Evolutionary conservation across 2,113 vertebrate species (phyloP).

Genomic region (Corythornis cristatus): DNA sequence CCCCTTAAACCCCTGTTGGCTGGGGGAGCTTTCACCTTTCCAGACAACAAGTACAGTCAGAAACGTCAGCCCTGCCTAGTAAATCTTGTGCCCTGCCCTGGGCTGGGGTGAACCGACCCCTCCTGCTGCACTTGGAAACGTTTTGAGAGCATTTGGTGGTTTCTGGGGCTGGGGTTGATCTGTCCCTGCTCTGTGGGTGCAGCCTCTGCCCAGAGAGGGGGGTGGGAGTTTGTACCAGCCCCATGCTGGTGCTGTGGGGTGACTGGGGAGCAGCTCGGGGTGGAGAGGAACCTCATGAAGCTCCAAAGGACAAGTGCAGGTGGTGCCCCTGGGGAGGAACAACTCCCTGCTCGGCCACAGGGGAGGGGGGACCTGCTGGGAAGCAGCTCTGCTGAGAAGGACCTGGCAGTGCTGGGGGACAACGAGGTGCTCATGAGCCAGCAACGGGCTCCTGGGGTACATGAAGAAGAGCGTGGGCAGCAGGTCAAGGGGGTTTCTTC

Average conservation of each 20-base stretch:
- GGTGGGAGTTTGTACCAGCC: no score
- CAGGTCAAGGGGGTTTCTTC: not conserved
- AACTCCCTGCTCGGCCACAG: not conserved
- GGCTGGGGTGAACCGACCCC: not conserved
- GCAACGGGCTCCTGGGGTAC: not conserved
- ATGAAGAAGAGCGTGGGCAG: not conserved
- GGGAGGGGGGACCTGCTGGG: not conserved
- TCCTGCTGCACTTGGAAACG: not conserved
- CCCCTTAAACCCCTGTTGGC: not conserved
- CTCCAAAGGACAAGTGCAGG: not conserved
- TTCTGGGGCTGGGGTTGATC: not conserved
- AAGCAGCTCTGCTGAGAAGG: not conserved
- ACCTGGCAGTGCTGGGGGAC: not conserved
- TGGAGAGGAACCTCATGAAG: not conserved
- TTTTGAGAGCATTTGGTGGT: fast-evolving
- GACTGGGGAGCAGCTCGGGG: fast-evolving
- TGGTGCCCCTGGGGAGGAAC: not conserved
- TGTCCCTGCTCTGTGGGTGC: not conserved
- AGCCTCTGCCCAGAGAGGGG: not conserved
- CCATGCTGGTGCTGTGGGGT: fast-evolving
- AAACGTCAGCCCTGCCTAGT: not conserved
- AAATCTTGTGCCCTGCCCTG: fast-evolving
- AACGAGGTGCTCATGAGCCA: not conserved
- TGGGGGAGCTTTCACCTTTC: not conserved
- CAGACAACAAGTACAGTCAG: not conserved